Percentiles rank a stretch among this genome's conserved stretches.
Evolutionary conservation across 2,113 vertebrate species (phyloP).

Genomic region (Oncorhynchus keta): DNA sequence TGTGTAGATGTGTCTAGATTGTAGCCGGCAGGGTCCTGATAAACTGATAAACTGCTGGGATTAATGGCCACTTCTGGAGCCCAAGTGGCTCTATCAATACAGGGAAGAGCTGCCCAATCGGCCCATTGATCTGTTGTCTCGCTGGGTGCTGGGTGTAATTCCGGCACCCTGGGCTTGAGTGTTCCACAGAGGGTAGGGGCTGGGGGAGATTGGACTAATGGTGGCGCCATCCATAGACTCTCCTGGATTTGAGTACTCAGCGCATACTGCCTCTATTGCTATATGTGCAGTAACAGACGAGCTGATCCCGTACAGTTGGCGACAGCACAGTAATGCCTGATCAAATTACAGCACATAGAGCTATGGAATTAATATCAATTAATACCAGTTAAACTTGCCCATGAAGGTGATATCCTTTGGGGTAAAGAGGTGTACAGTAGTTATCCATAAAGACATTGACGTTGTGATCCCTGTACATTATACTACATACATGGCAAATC

Average conservation of each 20-base stretch:
- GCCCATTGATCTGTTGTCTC: conserved; percentile 85
- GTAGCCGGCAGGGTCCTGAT: conserved; percentile 39
- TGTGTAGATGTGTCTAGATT: conserved; percentile 14
- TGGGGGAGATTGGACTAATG: conserved; percentile 78
- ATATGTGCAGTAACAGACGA: too few relatives aligned
- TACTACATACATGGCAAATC: too few relatives aligned
- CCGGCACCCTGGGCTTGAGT: conserved; percentile 69
- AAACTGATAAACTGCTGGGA: conserved; percentile 72
- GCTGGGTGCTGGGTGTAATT: conserved; percentile 70
- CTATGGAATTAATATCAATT: too few relatives aligned
- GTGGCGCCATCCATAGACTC: conserved; percentile 86
- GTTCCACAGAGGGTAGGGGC: conserved; percentile 56
- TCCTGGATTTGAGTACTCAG: conserved; percentile 72
- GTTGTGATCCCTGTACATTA: too few relatives aligned
- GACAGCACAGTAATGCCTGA: too few relatives aligned
- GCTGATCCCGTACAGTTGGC: too few relatives aligned
- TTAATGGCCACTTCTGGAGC: conserved; percentile 81
- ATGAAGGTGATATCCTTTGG: too few relatives aligned
- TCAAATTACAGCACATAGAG: too few relatives aligned
- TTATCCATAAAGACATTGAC: too few relatives aligned
- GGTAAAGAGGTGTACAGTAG: too few relatives aligned
- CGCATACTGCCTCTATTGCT: conserved; percentile 18
- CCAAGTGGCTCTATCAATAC: conserved; percentile 83
- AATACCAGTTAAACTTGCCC: too few relatives aligned
- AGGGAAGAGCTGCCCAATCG: conserved; percentile 71